Base-by-base conservation (phyloP, 2,888 invertebrate species). In the Dynastes hyllus region DNA sequence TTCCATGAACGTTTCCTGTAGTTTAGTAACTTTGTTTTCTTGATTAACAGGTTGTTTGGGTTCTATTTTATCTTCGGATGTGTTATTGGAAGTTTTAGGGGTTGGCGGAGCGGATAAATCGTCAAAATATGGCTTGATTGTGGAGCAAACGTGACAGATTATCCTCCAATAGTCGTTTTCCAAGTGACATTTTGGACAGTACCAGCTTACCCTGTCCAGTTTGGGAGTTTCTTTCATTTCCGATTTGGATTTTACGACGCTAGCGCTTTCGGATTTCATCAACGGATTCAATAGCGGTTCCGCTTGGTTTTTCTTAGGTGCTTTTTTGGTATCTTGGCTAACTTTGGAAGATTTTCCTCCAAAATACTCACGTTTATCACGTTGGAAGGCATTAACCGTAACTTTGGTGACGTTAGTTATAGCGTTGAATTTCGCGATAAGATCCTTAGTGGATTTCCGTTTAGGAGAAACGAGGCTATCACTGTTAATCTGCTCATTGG, bases 341-440 rank as follows among this genome's bases (percentile, higher is more conserved):
- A n/a, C 81, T 80, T 58, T 82, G 76, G 22, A 85, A 76, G 77
- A 84, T 85, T 86, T 85, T 78, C 85, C 85, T 13, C 87, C 88
- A 63, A 88, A 87, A 79, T 86, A 86, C 78, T 87, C 87, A 40
- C 83, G 83, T 81, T 86, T 86, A 50, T 83, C 84, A 77, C 83
- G 61, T 83, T 84, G 84, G 79, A 92, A 91, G 80, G 89, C 85
- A 80, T 90, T 91, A 1, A 90, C 91, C 2, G 90, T 90, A 11
- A 91, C 90, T 85, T 90, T 91, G 0, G 91, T 91, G 8, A 91
- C 91, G 80, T 90, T 75, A n/a, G 92, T 91, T 75, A 92, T 90
- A 0, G 92, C 91, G 83, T 93, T 93, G 85, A 93, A 93, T 87
- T 92, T 91, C 0, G 92, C 91, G 69, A 93, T 92, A 29, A 93